Evolutionary conservation across 1,140 invertebrate genomes (phyloP).

Genomic region (Hylaeus anthracinus): DNA sequence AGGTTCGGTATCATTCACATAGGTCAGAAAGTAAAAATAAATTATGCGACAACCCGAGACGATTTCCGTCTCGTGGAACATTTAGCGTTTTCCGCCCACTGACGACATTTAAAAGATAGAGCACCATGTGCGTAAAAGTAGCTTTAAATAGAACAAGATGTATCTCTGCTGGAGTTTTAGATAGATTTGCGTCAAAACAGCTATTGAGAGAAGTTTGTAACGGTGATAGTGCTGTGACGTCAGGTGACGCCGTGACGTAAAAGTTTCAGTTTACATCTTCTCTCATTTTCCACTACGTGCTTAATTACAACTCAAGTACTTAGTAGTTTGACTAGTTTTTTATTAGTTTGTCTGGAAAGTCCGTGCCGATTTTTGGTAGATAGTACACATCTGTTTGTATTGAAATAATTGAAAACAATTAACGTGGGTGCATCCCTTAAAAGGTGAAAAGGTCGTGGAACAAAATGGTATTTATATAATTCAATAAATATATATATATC

Average conservation of each 20-base stretch:
- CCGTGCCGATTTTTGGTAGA: too few relatives aligned
- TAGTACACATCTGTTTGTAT: too few relatives aligned
- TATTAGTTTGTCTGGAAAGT: too few relatives aligned
- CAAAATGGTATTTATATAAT: too few relatives aligned
- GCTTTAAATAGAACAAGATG: slow-evolving; percentile 40
- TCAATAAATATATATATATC: too few relatives aligned
- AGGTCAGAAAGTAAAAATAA: too few relatives aligned
- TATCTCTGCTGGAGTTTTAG: background rate
- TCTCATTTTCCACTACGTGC: background rate
- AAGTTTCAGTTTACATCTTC: background rate
- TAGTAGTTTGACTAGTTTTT: too few relatives aligned
- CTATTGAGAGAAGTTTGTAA: background rate
- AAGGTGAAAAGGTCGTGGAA: too few relatives aligned
- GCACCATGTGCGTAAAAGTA: slow-evolving; percentile 30
- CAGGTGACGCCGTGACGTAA: background rate
- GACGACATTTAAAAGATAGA: slow-evolving; percentile 39
- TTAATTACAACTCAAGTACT: background rate
- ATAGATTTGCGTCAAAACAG: slow-evolving; percentile 11
- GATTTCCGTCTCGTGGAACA: background rate
- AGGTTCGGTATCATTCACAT: too few relatives aligned
- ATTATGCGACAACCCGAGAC: too few relatives aligned
- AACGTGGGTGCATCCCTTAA: too few relatives aligned
- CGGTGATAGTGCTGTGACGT: background rate
- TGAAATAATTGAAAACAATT: too few relatives aligned
- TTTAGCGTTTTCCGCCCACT: slow-evolving; percentile 25